phyloP scores from a whole-genome alignment of 2,797 vertebrate species.

The Malacoctenus gilli region DNA sequence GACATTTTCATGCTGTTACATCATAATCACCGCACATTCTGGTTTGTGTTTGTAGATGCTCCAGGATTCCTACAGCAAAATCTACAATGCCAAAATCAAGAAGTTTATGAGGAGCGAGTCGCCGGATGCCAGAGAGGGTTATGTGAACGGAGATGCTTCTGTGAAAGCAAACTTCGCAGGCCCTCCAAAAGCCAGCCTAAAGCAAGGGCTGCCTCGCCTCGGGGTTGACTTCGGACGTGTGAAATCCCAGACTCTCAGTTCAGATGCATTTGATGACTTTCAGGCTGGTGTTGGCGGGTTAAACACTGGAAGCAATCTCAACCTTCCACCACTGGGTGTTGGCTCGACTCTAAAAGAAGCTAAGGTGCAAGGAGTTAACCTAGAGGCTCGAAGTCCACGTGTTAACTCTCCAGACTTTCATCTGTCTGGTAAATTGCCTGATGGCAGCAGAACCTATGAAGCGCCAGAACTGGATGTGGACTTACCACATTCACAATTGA shows the following conservation, averaged over 20 bases:
- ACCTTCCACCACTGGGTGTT: slow-evolving; percentile 59
- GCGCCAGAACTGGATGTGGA: slow-evolving; percentile 25
- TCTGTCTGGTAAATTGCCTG: slow-evolving; percentile 25
- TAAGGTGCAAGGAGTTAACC: slow-evolving; percentile 21
- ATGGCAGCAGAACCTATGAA: slow-evolving; percentile 18
- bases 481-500: slow-evolving; percentile 23
- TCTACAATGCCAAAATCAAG: slow-evolving; percentile 81
- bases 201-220: slow-evolving; percentile 48
- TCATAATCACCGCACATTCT: slow-evolving; percentile 25
- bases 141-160: slow-evolving; percentile 6
- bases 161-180: slow-evolving; percentile 19
- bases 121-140: not conserved
- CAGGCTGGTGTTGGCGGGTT: slow-evolving; percentile 26
- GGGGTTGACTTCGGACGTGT: slow-evolving; percentile 72
- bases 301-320: slow-evolving; percentile 53
- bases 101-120: slow-evolving; percentile 70
- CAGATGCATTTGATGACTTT: slow-evolving; percentile 18
- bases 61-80: slow-evolving; percentile 79
- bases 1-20: not conserved
- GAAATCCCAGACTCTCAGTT: slow-evolving; percentile 33
- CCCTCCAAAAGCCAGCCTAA: slow-evolving; percentile 42
- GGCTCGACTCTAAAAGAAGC: slow-evolving; percentile 35
- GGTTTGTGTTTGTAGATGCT: slow-evolving; percentile 74
- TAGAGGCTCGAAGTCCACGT: slow-evolving; percentile 18
- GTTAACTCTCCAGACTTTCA: slow-evolving; percentile 18